Evolutionary conservation across 2,797 vertebrate species (phyloP).

Genomic region (Sphaeramia orbicularis): DNA sequence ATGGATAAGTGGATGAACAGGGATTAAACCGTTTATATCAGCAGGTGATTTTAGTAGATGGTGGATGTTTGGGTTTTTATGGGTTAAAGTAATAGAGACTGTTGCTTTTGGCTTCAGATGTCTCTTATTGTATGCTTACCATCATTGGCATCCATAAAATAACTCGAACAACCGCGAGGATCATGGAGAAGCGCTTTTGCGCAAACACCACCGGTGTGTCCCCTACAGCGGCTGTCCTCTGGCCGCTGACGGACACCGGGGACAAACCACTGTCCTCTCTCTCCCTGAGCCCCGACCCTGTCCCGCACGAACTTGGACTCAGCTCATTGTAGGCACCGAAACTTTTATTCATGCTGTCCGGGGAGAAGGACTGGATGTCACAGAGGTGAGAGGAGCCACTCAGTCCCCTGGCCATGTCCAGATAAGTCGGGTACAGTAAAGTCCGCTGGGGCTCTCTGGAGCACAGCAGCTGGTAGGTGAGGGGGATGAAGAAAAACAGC

Average conservation of each 20-base stretch:
- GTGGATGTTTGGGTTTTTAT: no score
- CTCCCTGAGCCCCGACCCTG: constrained; percentile 55
- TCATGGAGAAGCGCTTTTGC: constrained; percentile 95
- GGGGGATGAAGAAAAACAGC: constrained; percentile 87
- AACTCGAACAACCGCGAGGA: constrained; percentile 91
- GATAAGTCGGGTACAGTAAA: constrained; percentile 73
- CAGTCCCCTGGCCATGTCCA: constrained; percentile 78
- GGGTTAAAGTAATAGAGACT: not conserved
- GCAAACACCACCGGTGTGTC: constrained; percentile 86
- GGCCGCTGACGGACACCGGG: constrained; percentile 47
- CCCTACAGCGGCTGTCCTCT: constrained; percentile 55
- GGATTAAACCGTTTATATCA: no score
- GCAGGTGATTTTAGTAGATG: no score
- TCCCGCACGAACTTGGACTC: constrained; percentile 72
- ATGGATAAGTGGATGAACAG: no score
- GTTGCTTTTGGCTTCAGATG: not conserved
- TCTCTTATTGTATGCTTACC: constrained; percentile 83
- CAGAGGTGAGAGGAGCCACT: constrained; percentile 79
- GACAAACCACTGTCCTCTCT: constrained; percentile 66
- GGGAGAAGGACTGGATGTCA: constrained; percentile 77
- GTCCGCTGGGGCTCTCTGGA: constrained; percentile 88
- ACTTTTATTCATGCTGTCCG: constrained; percentile 83
- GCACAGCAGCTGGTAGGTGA: constrained; percentile 91
- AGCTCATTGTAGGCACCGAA: constrained; percentile 75
- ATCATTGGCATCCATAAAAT: constrained; percentile 97